Evolutionary conservation across 2,888 invertebrate genomes (phyloP), one percentile per base, ranked within the genome.

Genomic region (Spodoptera littoralis): DNA sequence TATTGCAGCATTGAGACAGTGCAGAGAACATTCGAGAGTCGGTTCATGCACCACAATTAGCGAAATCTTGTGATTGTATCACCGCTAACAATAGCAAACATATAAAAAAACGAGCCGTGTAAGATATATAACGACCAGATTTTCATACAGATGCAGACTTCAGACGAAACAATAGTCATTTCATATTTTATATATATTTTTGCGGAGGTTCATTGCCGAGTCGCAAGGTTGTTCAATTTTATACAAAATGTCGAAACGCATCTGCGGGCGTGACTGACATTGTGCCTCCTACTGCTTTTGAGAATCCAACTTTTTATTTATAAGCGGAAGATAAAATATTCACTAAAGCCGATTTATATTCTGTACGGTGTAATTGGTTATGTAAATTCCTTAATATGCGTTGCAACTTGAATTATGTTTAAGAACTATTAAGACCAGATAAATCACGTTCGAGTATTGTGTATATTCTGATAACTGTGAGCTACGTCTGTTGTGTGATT

Each of bases 21-120:
- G 76, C 71, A 72, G 76, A 75, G 83, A 84, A 81, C 73, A 71
- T 76, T 77, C 77, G 81, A 82, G 82, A 83, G 82, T 72, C 72
- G 77, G 71, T 61, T 75, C 71, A 76, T 80, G 79, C 71, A 77
- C 73, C 83, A 82, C 84, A 85, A 84, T 84, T 83, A 84, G 88
- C 85, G 88, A 89, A 88, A 89, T 88, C 87, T 85, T 85, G 84
- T 80, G 83, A 85, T 82, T 74, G 66, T 83, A 77, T 77, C 65
- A 72, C 69, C 74, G 81, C 82, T 83, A 88, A 86, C 80, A 84
- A 79, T 81, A 76, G 72, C 80, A 81, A 70, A 82, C 76, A 83
- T 61, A 84, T 80, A 84, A 87, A 79, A 76, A 73, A 70, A 63
- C 45, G 60, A 77, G 55, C 69, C 70, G 66, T 74, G 54, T 59